Percentiles rank a stretch among this genome's conserved stretches.
phyloP scores from a whole-genome alignment of 2,113 vertebrate genomes.

The Laterallus jamaicensis region DNA sequence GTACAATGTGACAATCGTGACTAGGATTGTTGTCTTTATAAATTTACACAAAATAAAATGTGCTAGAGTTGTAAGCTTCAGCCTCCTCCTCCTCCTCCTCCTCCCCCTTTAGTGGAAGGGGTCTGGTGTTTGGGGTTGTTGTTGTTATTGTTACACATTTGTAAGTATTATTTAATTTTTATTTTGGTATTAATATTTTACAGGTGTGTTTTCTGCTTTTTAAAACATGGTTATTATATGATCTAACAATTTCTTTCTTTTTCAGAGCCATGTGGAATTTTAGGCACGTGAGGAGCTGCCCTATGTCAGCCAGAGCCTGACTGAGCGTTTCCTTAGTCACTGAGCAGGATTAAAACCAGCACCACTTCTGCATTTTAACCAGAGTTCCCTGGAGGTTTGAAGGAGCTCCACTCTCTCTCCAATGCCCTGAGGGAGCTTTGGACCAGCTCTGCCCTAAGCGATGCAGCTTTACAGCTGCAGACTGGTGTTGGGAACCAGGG shows the following conservation, averaged over 20 bases:
- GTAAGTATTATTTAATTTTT: not conserved
- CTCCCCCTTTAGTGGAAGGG: not conserved
- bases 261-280: not conserved
- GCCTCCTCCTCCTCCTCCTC: not conserved
- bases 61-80: slow-evolving; percentile 69
- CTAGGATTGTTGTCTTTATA: slow-evolving; percentile 71
- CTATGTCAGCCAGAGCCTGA: not conserved
- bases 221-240: not conserved
- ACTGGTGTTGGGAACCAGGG: not conserved
- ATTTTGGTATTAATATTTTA: not conserved
- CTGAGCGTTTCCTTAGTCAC: not conserved
- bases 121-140: not conserved
- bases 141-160: not conserved
- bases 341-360: not conserved
- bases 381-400: rapidly evolving
- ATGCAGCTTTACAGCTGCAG: not conserved
- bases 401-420: rapidly evolving
- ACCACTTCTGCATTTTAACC: not conserved
- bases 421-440: not conserved
- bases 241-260: not conserved
- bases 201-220: not conserved
- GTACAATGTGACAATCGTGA: slow-evolving; percentile 72
- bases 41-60: slow-evolving; percentile 69
- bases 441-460: not conserved
- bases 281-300: not conserved